Evolutionary conservation across 2,888 invertebrate species (phyloP), one percentile per base, ranked within the genome.

Genomic region (Sinotaia quadrata): DNA sequence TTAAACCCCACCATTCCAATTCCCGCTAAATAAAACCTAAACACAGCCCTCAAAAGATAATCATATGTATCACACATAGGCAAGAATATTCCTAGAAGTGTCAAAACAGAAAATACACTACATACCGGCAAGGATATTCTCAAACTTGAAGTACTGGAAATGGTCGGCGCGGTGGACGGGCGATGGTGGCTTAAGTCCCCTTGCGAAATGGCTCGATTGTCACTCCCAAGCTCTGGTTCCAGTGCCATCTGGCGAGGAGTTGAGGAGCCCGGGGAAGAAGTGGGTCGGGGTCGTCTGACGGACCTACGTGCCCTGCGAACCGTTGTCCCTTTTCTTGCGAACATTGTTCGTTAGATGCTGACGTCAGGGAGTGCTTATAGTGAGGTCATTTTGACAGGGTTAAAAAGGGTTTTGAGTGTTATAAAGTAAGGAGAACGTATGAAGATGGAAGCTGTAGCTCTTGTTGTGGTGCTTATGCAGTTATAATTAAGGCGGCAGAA

Each of bases 281-380:
- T 33, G 5, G 58, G 31, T 8, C 69, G 49, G 15, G 69, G 66
- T 31, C 69, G 37, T 56, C 65, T 51, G 54, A 69, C 44, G 5
- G 69, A 69, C 52, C 66, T 37, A 8, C 66, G 69, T 10, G 59
- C 66, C 24, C 66, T 34, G 1, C 69, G 33, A 31, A 69, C 47
- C 8, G 69, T 69, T 15, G 69, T 69, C 24, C 69, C 69, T 58
- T 69, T 69, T n/a, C 69, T 37, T 10, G 59, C 69, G 31, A 69
- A 69, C 69, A 69, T 69, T 21, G 31, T 60, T 47, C 18, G 47
- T 47, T 1, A 7, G 47, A 1, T 47, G n/a, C n/a, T n/a, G n/a
- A n/a, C n/a, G n/a, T n/a, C n/a, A n/a, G n/a, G n/a, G n/a, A n/a
- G n/a, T n/a, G n/a, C n/a, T n/a, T n/a, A n/a, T n/a, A n/a, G n/a